phyloP scores from a whole-genome alignment of 2,888 invertebrate species.

The Myopa tessellatipennis region DNA sequence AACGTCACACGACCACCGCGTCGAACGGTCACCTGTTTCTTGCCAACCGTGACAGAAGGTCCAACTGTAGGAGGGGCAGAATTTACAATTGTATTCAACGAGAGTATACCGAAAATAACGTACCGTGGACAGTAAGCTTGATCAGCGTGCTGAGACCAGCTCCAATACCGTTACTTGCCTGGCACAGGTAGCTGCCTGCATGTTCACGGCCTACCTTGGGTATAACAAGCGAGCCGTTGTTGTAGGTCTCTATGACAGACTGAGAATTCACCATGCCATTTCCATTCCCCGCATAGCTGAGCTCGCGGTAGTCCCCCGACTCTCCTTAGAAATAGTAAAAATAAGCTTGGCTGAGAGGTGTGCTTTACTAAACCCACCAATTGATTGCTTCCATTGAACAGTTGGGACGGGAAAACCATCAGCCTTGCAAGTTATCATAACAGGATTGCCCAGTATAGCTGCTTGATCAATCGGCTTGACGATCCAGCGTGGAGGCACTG shows the following conservation, averaged over 20 bases:
- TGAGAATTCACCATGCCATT: constrained; percentile 53
- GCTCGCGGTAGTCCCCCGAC: constrained; percentile 71
- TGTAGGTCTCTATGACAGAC: constrained; percentile 63
- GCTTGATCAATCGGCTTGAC: constrained; percentile 79
- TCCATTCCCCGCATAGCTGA: constrained; percentile 67
- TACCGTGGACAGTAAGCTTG: constrained; percentile 74
- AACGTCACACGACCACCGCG: constrained; percentile 70
- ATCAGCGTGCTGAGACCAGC: constrained; percentile 74
- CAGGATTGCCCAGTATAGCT: constrained; percentile 77
- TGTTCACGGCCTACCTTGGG: constrained; percentile 71
- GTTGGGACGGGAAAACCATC: constrained; percentile 80
- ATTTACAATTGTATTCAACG: not conserved
- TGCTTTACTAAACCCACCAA: constrained; percentile 64
- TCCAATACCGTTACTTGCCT: constrained; percentile 74
- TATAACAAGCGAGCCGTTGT: constrained; percentile 71
- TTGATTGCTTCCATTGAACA: constrained; percentile 71
- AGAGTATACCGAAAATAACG: not conserved
- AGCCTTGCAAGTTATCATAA: constrained; percentile 78
- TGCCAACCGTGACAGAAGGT: constrained; percentile 69
- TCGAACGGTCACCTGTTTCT: constrained; percentile 69
- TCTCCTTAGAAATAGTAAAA: constrained; percentile 50
- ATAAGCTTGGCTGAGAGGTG: not conserved
- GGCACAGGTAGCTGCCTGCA: constrained; percentile 72
- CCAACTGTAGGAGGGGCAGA: constrained; percentile 64
- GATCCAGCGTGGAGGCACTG: constrained; percentile 83